These are phyloP conservation scores for Arge pagana DNA, from an alignment of 2,888 invertebrate species.

Conservation along the genomic window DNA sequence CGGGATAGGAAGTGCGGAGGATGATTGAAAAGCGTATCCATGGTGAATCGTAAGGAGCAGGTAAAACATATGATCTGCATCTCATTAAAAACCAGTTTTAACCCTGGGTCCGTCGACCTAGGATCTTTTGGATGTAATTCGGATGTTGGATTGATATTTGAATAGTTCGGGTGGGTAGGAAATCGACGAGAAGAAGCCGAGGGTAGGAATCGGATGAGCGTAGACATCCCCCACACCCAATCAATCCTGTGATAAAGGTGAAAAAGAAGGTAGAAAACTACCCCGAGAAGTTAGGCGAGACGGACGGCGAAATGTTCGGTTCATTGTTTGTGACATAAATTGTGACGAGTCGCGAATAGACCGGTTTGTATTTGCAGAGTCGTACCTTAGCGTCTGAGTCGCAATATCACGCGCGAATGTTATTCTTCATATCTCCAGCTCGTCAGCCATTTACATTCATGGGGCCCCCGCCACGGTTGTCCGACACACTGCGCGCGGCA, in stretches of 20 bases:
- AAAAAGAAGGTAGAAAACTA: constrained; percentile 3
- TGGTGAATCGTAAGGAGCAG: not conserved
- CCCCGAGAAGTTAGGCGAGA: constrained; percentile 3
- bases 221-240: constrained; percentile 28
- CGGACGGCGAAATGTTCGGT: not conserved
- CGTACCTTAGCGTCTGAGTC: constrained; percentile 39
- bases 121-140: not conserved
- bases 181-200: constrained; percentile 5
- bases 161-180: not conserved
- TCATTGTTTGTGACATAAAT: constrained; percentile 13
- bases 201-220: constrained; percentile 3
- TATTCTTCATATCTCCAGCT: constrained; percentile 44
- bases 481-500: constrained; percentile 34
- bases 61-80: constrained; percentile 45
- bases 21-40: not conserved
- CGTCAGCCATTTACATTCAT: constrained; percentile 49
- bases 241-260: constrained; percentile 30
- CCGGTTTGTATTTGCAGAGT: constrained; percentile 16
- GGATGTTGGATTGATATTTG: too few relatives aligned
- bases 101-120: constrained; percentile 26
- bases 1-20: not conserved
- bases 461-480: constrained; percentile 46
- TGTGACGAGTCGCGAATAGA: constrained; percentile 1
- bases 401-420: constrained; percentile 39
- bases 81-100: constrained; percentile 42